Base-by-base conservation (phyloP, 2,113 vertebrate species). In the Otis tarda region DNA sequence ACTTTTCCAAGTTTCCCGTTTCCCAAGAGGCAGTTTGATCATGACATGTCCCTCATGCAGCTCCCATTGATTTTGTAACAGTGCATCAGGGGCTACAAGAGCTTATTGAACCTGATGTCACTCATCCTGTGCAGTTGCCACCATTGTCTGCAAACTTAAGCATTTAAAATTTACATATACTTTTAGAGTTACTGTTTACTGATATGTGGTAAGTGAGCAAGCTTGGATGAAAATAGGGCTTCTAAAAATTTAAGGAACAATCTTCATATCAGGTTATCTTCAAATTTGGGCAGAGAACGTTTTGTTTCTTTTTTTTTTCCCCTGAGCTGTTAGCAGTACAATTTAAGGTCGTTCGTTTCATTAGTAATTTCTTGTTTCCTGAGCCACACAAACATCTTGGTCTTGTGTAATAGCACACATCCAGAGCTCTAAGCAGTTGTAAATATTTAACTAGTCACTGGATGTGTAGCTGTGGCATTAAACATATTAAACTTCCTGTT, bases 1-100 rank as follows among this genome's bases (percentile, higher is more conserved):
- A 43, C 43, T 10, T 43, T 74, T 37, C 43, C 43, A 50, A 49
- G 25, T 6, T 35, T 56, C 21, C 21, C 7, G 6, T 57, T 24
- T 81, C 43, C 35, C 25, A 81, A 52, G 30, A 25, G 43, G 20
- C 5, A 81, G 25, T 56, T 52, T 37, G 35, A 31, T n/a, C 25
- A 27, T 2, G 2, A 50, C 3, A 7, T 6, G 10, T n/a, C 10
- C 13, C 20, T 57, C 21, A 4, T 50, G 16, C 16, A 65, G 24
- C 5, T 12, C 11, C 25, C 0, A 2, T 30, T 50, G 28, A 30
- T 9, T 39, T 30, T 33, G 12, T 7, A 74, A 50, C 25, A 35
- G 21, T 12, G 6, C 21, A 17, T 35, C 1, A 3, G 7, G 35
- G 7, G 7, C 24, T 89, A 22, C 0, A 1, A 65, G 59, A 50